Conservation (phyloP, 1,140 invertebrate genomes). For the Drosophila kanapiae region DNA sequence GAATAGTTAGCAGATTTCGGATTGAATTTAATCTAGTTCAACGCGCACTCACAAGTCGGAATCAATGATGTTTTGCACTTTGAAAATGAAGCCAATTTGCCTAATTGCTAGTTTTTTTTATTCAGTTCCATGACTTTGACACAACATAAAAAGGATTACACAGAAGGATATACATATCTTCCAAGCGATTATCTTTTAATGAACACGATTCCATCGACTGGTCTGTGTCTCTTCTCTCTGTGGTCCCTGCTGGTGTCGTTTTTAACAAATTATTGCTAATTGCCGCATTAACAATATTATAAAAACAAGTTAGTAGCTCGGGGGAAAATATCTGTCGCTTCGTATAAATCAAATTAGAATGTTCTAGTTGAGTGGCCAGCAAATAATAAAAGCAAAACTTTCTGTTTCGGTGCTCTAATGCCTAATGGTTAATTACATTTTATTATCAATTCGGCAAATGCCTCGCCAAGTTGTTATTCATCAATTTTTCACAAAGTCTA, state of each 20-base stretch:
- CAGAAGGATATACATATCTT: conserved; percentile 5
- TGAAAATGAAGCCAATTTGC: conserved; percentile 3
- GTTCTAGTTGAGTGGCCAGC: not conserved
- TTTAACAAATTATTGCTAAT: conserved; percentile 57
- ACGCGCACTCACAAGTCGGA: not conserved
- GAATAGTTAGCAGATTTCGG: conserved; percentile 28
- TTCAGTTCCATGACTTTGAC: not conserved
- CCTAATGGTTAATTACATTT: conserved; percentile 10
- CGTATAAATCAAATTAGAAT: conserved; percentile 26
- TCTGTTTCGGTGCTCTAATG: not conserved
- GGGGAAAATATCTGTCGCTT: conserved; percentile 5
- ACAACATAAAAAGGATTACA: not conserved
- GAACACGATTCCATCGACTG: not conserved
- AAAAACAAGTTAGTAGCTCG: conserved; percentile 41
- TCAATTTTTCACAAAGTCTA: conserved; percentile 2
- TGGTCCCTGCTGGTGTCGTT: conserved; percentile 33
- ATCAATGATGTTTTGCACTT: conserved; percentile 11
- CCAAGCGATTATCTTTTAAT: conserved; percentile 2
- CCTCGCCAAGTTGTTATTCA: not conserved
- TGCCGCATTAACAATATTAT: conserved; percentile 40
- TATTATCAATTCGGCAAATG: conserved; percentile 9
- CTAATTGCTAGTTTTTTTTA: conserved; percentile 12
- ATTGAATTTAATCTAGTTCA: conserved; percentile 19
- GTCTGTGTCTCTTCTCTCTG: not conserved
- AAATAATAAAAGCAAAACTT: not conserved